Conservation (phyloP, 2,113 vertebrate genomes). For the Thryonomys swinderianus region DNA sequence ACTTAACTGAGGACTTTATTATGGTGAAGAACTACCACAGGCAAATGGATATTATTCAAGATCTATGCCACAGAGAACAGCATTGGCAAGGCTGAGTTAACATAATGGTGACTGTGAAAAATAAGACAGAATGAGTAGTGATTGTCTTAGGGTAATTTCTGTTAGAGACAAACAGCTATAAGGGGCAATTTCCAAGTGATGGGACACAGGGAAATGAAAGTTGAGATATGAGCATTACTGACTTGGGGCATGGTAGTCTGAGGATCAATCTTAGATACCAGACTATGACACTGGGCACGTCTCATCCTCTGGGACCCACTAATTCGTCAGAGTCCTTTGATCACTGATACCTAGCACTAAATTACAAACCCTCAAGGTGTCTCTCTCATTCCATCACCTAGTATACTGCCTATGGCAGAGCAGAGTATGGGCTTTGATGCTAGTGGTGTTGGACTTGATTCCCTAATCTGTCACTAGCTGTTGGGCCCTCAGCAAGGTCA, state of each 20-base stretch:
- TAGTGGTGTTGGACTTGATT: background rate
- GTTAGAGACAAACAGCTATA: background rate
- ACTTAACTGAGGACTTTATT: constrained; percentile 19
- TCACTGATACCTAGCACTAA: constrained; percentile 9
- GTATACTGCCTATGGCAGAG: background rate
- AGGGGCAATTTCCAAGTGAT: background rate
- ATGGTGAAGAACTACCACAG: background rate
- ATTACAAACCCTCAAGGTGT: background rate
- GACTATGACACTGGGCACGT: background rate
- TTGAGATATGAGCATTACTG: background rate
- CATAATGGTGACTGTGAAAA: background rate
- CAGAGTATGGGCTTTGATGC: background rate
- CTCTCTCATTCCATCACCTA: background rate
- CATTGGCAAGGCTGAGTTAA: background rate
- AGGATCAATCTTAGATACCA: background rate
- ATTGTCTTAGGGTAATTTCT: background rate
- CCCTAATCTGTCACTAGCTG: background rate
- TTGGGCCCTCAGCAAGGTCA: background rate
- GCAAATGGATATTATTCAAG: constrained; percentile 33
- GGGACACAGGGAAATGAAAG: background rate
- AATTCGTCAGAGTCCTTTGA: background rate
- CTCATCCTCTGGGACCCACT: constrained; percentile 17
- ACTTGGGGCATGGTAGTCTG: background rate
- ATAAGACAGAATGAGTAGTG: background rate
- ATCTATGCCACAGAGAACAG: constrained; percentile 20